Conservation (phyloP, 2,113 vertebrate species). For the Buteo buteo region DNA sequence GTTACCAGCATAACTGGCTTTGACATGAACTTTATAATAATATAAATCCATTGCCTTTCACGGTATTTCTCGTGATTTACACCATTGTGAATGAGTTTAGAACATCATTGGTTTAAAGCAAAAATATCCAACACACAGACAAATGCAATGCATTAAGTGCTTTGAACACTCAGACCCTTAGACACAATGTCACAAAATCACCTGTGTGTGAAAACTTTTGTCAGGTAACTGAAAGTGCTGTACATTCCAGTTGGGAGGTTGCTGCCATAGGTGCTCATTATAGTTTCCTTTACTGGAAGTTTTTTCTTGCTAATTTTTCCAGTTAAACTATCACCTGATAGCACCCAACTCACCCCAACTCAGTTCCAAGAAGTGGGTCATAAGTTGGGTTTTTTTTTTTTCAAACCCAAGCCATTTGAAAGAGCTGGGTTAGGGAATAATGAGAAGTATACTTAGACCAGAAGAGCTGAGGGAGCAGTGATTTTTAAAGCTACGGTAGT, state of each 20-base stretch:
- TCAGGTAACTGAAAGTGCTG: not conserved
- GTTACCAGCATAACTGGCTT: not conserved
- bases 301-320: not conserved
- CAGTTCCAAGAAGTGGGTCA: not conserved
- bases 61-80: not conserved
- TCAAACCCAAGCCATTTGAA: not conserved
- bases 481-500: not conserved
- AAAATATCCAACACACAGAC: not conserved
- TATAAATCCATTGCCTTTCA: not conserved
- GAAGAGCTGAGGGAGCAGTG: not conserved
- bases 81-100: not conserved
- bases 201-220: not conserved
- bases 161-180: not conserved
- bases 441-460: not conserved
- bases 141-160: not conserved
- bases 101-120: not conserved
- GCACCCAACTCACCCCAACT: not conserved
- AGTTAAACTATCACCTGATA: not conserved
- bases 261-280: not conserved
- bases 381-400: not conserved
- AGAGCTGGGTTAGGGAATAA: not conserved
- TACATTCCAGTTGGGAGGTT: not conserved
- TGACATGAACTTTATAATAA: not conserved
- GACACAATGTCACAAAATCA: not conserved
- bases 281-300: not conserved